Percentiles rank a stretch among this genome's conserved stretches.
Conservation (phyloP, 53 echinoderm and acorn worm species). For the Antedon mediterranea region DNA sequence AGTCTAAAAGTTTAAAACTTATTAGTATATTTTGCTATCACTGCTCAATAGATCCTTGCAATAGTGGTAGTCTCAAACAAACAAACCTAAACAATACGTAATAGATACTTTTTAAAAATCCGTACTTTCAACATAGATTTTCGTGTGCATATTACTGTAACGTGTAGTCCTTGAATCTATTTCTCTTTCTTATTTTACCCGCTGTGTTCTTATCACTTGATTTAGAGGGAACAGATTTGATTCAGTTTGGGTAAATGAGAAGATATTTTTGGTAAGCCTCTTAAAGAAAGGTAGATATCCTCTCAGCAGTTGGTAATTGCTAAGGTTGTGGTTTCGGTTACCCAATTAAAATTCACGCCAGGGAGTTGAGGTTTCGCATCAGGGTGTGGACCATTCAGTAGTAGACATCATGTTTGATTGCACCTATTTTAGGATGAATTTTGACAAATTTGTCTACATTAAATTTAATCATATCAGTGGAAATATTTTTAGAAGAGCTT, state of each 20-base stretch:
- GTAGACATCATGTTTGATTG: neutral
- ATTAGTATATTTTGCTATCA: too few relatives aligned
- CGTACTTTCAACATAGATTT: neutral
- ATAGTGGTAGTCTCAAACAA: too few relatives aligned
- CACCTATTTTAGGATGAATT: neutral
- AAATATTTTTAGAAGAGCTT: too few relatives aligned
- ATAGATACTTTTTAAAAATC: too few relatives aligned
- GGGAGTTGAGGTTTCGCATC: neutral
- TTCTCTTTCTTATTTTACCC: neutral
- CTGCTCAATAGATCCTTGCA: too few relatives aligned
- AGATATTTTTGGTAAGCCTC: neutral
- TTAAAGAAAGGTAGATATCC: neutral
- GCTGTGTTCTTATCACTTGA: neutral
- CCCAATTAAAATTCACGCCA: conserved; percentile 8
- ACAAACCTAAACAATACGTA: too few relatives aligned
- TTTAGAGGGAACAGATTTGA: neutral
- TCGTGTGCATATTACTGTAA: neutral
- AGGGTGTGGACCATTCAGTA: neutral
- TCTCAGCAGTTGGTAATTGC: conserved; percentile 13
- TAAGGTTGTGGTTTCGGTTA: conserved; percentile 7
- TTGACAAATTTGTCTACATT: neutral
- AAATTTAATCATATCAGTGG: neutral
- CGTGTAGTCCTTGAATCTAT: neutral
- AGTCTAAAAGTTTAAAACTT: too few relatives aligned
- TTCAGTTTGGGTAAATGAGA: neutral